These are phyloP conservation scores for Rapana venosa DNA, from an alignment of 2,888 invertebrate genomes.

Conservation along the genomic window DNA sequence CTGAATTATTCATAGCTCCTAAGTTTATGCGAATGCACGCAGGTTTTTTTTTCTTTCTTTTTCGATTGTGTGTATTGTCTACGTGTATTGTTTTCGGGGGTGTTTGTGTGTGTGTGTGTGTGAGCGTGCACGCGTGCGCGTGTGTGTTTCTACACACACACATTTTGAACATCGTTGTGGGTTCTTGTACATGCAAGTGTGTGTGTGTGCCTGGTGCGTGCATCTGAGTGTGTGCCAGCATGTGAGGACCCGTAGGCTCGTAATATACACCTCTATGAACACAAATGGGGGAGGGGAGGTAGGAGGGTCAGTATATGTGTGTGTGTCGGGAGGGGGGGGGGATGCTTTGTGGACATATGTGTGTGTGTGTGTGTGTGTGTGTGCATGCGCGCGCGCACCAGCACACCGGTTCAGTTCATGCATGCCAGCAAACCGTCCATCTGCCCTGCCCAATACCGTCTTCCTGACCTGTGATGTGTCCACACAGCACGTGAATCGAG, in stretches of 20 bases:
- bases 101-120: slow-evolving; percentile 20
- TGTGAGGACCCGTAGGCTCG: too few species aligned
- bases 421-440: too few species aligned
- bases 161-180: too few species aligned
- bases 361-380: background rate
- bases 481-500: too few species aligned
- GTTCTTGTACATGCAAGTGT: background rate
- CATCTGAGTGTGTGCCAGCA: background rate
- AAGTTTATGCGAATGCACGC: background rate
- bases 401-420: too few species aligned
- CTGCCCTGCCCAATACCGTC: too few species aligned
- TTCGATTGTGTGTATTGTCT: background rate
- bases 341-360: background rate
- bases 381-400: background rate
- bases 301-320: background rate
- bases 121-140: background rate
- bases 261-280: too few species aligned
- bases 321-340: background rate
- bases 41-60: background rate
- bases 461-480: too few species aligned
- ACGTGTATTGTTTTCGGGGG: background rate
- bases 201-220: background rate
- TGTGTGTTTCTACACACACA: background rate
- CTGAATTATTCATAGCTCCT: background rate
- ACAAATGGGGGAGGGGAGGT: background rate